Evolutionary conservation across 2,797 vertebrate species (phyloP), one percentile per base, ranked within the genome.

Genomic region (Harpagifer antarcticus): DNA sequence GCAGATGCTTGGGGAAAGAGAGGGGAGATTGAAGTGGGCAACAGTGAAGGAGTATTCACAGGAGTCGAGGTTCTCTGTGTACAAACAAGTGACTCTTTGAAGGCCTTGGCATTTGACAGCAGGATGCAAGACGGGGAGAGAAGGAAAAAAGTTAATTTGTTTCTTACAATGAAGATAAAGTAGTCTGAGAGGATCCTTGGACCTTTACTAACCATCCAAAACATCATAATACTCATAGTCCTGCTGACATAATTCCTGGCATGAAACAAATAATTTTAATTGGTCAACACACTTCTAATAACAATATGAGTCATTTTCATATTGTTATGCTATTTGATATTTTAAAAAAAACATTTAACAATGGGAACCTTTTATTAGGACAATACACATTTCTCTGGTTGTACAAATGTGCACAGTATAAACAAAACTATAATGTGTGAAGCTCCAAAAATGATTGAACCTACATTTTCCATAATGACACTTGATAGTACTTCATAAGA

Each of bases 71-170:
- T 17, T 1, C 72, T 33, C 44, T 5, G 20, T 54, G 58, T 71
- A 77, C 73, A 80, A 76, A 88, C 83, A 72, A 79, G 63, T 14
- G 33, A 78, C 50, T 85, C 74, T 89, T 84, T 80, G 56, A 81
- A 65, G 67, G 72, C 65, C 63, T 83, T 85, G 83, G 80, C 79
- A 53, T 86, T 72, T 76, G 71, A 81, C 70, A 68, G 65, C 77
- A 87, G 85, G 86, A 85, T 78, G 74, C 62, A 58, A 72, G 78
- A 65, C 16, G 27, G 47, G 52, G 58, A 55, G 45, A 55, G 42
- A 12, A 27, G 19, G 50, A 65, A 14, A 58, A 70, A 78, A 75
- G 61, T 54, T 53, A 16, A 74, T 83, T 78, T 72, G 53, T 8
- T 53, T 69, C 79, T 76, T 27, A 70, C 68, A 73, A 71, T 58